Evolutionary conservation across 1,140 invertebrate genomes (phyloP).

Genomic region (Heliconius congener): DNA sequence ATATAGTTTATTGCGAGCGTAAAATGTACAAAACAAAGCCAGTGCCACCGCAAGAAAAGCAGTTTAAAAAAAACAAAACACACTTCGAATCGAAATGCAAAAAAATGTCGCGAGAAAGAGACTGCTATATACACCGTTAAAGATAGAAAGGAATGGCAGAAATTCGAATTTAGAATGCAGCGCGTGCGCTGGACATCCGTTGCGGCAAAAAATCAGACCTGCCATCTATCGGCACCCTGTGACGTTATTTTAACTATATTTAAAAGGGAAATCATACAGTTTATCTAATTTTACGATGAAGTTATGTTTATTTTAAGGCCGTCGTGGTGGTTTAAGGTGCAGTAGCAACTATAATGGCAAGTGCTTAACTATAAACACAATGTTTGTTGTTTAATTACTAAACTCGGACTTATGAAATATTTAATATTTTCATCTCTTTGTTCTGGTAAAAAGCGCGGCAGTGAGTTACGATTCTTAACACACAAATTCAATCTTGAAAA

Average conservation of each 20-base stretch:
- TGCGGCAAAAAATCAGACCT: constrained; percentile 70
- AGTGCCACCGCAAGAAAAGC: constrained; percentile 65
- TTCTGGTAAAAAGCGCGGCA: too few relatives aligned
- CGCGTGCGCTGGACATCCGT: constrained; percentile 78
- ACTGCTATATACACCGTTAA: constrained; percentile 50
- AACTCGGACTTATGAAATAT: too few relatives aligned
- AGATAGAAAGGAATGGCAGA: constrained; percentile 64
- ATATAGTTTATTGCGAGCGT: constrained; percentile 55
- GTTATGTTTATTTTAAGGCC: not conserved
- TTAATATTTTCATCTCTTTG: too few relatives aligned
- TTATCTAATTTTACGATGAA: not conserved
- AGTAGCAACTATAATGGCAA: too few relatives aligned
- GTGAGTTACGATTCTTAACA: too few relatives aligned
- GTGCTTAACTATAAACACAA: too few relatives aligned
- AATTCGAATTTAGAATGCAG: constrained; percentile 78
- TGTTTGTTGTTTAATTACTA: too few relatives aligned
- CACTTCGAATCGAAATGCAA: constrained; percentile 78
- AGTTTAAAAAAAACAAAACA: constrained; percentile 74
- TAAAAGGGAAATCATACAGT: not conserved
- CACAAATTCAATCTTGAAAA: too few relatives aligned
- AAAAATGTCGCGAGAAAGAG: constrained; percentile 73
- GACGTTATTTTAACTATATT: constrained; percentile 49
- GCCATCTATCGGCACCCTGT: constrained; percentile 67
- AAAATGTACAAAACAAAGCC: constrained; percentile 62
- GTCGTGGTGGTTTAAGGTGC: too few relatives aligned